These are phyloP conservation scores for Loris lydekkerianus DNA, from an alignment of 2,797 vertebrate genomes.

Conservation along the genomic window DNA sequence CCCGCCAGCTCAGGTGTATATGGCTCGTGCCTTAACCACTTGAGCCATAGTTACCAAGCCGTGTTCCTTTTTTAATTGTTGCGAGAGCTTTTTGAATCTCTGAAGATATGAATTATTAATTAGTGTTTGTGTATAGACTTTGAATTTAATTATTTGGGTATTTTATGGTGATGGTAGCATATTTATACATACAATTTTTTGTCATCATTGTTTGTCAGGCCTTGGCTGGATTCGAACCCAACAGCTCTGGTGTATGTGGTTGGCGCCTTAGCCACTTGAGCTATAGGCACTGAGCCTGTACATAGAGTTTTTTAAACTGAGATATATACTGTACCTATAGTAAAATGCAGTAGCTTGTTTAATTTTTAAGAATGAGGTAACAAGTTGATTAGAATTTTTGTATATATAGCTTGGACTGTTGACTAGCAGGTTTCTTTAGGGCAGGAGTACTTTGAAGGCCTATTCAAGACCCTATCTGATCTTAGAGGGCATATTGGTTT, in stretches of 20 bases:
- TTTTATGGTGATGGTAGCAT: not conserved
- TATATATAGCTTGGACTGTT: not conserved
- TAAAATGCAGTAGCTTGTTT: not conserved
- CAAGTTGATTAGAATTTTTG: not conserved
- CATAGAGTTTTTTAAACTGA: not conserved
- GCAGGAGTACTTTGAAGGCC: not conserved
- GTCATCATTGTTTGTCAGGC: too few species aligned
- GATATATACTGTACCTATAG: not conserved
- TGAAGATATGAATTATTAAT: not conserved
- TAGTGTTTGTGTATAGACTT: constrained; percentile 22
- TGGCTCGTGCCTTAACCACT: too few species aligned
- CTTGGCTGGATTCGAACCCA: too few species aligned
- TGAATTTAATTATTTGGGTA: constrained; percentile 40
- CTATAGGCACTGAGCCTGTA: too few species aligned
- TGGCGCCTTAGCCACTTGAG: too few species aligned
- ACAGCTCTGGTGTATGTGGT: too few species aligned
- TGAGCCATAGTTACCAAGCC: too few species aligned
- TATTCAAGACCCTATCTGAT: not conserved
- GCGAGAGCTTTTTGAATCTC: not conserved
- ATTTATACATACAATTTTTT: not conserved
- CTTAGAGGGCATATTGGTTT: not conserved
- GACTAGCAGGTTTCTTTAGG: constrained; percentile 10
- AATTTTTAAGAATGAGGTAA: constrained; percentile 15
- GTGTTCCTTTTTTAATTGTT: not conserved
- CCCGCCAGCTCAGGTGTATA: too few species aligned